Base-by-base conservation (phyloP, 2,113 vertebrate species). In the Solea senegalensis region DNA sequence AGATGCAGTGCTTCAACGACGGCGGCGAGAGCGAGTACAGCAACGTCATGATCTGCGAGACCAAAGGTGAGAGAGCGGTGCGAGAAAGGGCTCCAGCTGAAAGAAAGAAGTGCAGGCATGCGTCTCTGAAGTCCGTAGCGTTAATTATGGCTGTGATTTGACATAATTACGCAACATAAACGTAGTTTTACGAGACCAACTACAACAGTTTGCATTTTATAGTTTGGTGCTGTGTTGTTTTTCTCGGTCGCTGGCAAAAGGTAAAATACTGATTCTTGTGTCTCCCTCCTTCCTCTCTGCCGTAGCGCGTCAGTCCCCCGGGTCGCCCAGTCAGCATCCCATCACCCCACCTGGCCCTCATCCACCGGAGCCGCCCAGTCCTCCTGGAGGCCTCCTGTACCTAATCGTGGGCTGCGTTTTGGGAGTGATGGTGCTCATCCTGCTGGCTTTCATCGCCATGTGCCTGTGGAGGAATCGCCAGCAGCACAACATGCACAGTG, bases 1-100 rank as follows among this genome's bases (percentile, higher is more conserved):
- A 98, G 82, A 98, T 98, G 96, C 97, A 98, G 69, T 98, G 97
- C 76, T 98, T 95, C 27, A 98, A 97, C 0, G 95, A 95, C 14
- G 96, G 96, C 0, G 97, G 97, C 0, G 93, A 97, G 77, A 98
- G 97, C 3, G 96, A 98, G 39, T 98, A 96, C 87, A 98, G 96
- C 88, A 98, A 98, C 16, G 96, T 98, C 79, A 98, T 98, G 97
- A 98, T 98, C 91, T 98, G 97, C 2, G 97, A 98, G 83, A 98
- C 96, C 34, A 96, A 94, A 95, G 96, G 97, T 98, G 86, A 84
- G 90, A 27, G 65, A 40, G 21, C 13, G 12, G n/a, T 26, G 9
- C 14, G 13, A 57, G 61, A 57, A 80, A 66, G 65, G 71, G 74
- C 26, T 84, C 62, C 58, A 59, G 51, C 54, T 21, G 21, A 21